phyloP scores from a whole-genome alignment of 2,797 vertebrate species.

The Acanthornis magna region DNA sequence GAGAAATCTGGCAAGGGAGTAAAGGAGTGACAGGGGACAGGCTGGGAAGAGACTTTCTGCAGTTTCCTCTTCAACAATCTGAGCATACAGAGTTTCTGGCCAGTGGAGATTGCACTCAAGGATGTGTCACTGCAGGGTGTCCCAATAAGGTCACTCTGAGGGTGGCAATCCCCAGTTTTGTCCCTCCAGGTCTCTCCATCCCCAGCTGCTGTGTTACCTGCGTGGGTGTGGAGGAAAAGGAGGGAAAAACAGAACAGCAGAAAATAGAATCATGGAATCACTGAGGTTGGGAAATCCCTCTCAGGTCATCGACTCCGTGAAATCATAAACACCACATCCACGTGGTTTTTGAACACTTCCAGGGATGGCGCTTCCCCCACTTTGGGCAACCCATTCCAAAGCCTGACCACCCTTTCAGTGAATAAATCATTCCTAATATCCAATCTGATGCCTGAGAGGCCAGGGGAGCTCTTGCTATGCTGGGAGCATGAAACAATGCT shows the following conservation, averaged over 20 bases:
- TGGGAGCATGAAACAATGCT: fast-evolving
- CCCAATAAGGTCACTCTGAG: neutral
- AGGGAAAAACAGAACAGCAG: neutral
- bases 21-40: neutral
- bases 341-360: neutral
- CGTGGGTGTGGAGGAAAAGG: fast-evolving
- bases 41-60: neutral
- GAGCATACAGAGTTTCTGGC: neutral
- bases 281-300: neutral
- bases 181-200: neutral
- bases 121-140: neutral
- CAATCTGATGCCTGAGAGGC: neutral
- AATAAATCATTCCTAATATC: neutral
- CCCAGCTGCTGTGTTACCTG: neutral
- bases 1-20: neutral
- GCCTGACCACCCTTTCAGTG: neutral
- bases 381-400: neutral
- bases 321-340: too few species aligned
- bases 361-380: neutral
- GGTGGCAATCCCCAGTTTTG: neutral
- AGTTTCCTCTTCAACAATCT: neutral
- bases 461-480: fast-evolving
- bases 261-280: neutral
- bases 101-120: neutral
- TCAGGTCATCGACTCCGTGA: fast-evolving